phyloP scores from a whole-genome alignment of 2,113 vertebrate genomes.

The Microcebus murinus region DNA sequence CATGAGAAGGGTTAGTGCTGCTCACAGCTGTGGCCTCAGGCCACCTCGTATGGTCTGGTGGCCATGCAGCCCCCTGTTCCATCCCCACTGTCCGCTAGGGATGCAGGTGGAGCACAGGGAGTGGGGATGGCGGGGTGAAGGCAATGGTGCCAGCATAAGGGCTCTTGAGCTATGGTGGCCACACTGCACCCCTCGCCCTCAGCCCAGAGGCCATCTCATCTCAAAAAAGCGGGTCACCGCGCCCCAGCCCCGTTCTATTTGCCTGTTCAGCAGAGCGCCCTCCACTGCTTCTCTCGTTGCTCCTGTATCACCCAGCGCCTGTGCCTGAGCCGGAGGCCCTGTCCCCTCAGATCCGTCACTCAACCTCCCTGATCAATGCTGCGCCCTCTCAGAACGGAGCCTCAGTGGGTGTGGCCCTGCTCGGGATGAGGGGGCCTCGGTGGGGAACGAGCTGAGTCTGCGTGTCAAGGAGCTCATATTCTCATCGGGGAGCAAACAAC shows the following conservation, averaged over 20 bases:
- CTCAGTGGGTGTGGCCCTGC: neutral
- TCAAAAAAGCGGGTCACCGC: neutral
- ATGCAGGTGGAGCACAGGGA: neutral
- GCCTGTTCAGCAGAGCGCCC: neutral
- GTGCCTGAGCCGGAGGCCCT: neutral
- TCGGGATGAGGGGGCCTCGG: rapidly evolving
- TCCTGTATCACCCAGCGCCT: neutral
- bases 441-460: neutral
- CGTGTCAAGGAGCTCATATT: too few relatives aligned
- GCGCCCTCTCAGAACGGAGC: neutral
- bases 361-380: neutral
- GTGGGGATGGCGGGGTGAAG: neutral
- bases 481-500: too few relatives aligned
- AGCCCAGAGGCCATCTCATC: neutral
- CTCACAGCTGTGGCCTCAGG: neutral
- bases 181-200: neutral
- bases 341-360: neutral
- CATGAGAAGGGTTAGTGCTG: neutral
- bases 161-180: neutral
- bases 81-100: neutral
- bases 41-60: neutral
- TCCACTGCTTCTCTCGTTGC: neutral
- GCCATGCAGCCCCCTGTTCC: neutral
- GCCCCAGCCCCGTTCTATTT: neutral
- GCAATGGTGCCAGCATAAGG: neutral